A percentile compares a stretch with the other conserved stretches of the same genome.
These are phyloP conservation scores for Dysmachus trigonus DNA, from an alignment of 2,888 invertebrate genomes.

Conservation along the genomic window DNA sequence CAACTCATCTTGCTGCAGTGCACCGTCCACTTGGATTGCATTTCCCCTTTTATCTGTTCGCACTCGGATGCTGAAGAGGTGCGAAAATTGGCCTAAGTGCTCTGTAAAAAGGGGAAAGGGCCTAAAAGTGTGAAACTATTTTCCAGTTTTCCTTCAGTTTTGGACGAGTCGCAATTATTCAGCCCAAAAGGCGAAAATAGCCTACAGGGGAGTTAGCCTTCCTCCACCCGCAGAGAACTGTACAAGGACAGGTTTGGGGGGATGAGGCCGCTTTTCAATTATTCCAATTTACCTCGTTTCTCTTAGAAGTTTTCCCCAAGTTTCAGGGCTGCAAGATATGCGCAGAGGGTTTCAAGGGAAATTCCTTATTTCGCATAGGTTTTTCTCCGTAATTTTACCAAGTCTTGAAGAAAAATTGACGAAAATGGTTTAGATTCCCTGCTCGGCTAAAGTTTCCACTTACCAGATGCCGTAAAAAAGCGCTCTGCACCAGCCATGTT, in stretches of 20 bases:
- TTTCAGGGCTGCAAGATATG: constrained; percentile 24
- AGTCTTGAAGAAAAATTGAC: not conserved
- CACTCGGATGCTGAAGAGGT: not conserved
- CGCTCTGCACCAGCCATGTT: not conserved
- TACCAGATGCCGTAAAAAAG: not conserved
- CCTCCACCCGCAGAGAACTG: not conserved
- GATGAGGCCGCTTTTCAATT: constrained; percentile 16
- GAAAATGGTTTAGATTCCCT: not conserved
- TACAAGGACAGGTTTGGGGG: not conserved
- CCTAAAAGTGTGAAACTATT: not conserved
- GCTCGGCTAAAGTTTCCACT: not conserved
- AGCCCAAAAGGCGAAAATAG: not conserved
- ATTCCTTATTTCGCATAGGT: too few relatives aligned
- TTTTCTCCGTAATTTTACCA: not conserved
- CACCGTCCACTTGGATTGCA: not conserved
- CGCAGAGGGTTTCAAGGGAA: not conserved
- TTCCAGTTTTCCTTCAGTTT: not conserved
- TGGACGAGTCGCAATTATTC: not conserved
- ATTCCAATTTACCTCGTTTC: constrained; percentile 22
- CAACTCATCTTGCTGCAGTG: constrained; percentile 8
- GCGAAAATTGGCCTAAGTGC: constrained; percentile 16
- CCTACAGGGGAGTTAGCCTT: not conserved
- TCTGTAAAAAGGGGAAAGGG: not conserved
- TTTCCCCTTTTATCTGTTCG: not conserved
- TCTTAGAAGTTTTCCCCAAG: constrained; percentile 3